Evolutionary conservation across 2,888 invertebrate species (phyloP).

Genomic region (Cactoblastis cactorum): DNA sequence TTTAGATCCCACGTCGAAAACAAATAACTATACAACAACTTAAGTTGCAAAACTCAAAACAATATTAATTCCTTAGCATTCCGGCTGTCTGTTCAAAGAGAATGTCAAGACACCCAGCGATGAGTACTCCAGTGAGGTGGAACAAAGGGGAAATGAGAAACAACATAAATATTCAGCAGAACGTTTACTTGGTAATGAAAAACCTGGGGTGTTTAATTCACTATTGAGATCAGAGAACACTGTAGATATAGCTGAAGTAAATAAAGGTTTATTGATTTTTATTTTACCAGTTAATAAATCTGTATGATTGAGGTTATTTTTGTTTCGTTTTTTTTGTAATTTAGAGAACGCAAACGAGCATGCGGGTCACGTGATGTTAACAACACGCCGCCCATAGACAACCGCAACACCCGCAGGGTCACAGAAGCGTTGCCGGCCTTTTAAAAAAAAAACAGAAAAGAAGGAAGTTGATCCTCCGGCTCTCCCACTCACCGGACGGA

Average conservation of each 20-base stretch:
- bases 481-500: too few relatives aligned
- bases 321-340: too few relatives aligned
- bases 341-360: too few relatives aligned
- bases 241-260: neutral
- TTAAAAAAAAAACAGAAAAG: too few relatives aligned
- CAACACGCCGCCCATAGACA: too few relatives aligned
- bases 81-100: neutral
- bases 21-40: too few relatives aligned
- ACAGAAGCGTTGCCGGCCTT: too few relatives aligned
- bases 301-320: too few relatives aligned
- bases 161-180: slow-evolving; percentile 54
- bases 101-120: neutral
- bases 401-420: too few relatives aligned
- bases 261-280: too few relatives aligned
- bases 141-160: slow-evolving; percentile 38
- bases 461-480: too few relatives aligned
- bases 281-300: neutral
- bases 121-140: slow-evolving; percentile 14
- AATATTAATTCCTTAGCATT: neutral
- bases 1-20: neutral
- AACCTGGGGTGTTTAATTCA: slow-evolving; percentile 41
- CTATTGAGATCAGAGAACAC: neutral
- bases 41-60: neutral
- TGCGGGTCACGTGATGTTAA: too few relatives aligned
- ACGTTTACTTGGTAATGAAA: slow-evolving; percentile 52